Conservation (phyloP, 2,888 invertebrate genomes). For the Drosophila testacea region DNA sequence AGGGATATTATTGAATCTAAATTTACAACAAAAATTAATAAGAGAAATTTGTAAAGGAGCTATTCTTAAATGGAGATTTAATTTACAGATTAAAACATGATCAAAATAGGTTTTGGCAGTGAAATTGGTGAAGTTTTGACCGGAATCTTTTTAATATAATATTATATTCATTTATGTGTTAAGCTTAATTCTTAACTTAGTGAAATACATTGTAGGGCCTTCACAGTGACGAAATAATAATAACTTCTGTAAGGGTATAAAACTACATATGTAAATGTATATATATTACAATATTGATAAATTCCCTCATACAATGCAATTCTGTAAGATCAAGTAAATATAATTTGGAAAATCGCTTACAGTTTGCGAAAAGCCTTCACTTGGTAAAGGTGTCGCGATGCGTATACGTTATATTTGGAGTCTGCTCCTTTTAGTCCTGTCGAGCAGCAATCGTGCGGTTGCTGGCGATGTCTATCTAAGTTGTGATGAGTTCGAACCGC, state of each 20-base stretch:
- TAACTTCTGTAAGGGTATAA: constrained; percentile 1
- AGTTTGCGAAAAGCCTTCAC: constrained; percentile 48
- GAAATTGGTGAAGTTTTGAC: no score
- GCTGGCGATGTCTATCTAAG: constrained; percentile 82
- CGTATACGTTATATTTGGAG: constrained; percentile 38
- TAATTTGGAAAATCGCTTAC: constrained; percentile 10
- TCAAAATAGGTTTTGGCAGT: no score
- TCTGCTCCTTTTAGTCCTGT: constrained; percentile 29
- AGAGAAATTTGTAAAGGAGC: no score
- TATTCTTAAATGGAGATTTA: no score
- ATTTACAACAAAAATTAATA: no score
- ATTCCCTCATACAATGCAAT: constrained; percentile 4
- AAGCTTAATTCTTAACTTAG: no score
- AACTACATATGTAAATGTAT: constrained; percentile 1
- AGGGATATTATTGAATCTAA: no score
- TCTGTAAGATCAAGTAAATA: constrained; percentile 4
- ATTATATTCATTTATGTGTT: no score
- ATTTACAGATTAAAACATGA: no score
- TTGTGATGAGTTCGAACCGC: constrained; percentile 84
- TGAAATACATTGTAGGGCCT: no score
- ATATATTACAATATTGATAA: constrained; percentile 22
- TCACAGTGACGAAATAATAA: neutral
- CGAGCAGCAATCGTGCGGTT: neutral
- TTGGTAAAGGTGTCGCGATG: constrained; percentile 50
- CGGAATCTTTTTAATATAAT: no score